Evolutionary conservation across 2,113 vertebrate genomes (phyloP).

Genomic region (Aspiorhynchus laticeps): DNA sequence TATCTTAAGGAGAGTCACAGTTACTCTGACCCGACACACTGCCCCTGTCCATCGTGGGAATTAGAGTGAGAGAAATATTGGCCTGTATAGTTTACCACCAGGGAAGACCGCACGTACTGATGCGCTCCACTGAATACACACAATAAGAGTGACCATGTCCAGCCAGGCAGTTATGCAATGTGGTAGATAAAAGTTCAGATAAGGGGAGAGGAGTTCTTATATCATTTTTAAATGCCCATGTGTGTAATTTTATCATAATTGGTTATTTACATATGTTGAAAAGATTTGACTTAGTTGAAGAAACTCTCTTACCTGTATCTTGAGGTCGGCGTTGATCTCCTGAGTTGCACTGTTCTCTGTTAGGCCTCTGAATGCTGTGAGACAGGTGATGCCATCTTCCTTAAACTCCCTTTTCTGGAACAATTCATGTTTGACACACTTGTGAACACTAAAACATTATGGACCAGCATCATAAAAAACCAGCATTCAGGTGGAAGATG

Average conservation of each 20-base stretch:
- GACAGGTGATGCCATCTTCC: constrained; percentile 66
- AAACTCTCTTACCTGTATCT: constrained; percentile 73
- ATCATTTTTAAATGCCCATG: constrained; percentile 18
- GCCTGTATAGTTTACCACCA: constrained; percentile 24
- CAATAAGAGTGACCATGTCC: constrained; percentile 21
- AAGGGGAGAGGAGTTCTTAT: constrained; percentile 44
- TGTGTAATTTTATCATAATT: background rate
- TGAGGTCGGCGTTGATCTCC: constrained; percentile 55
- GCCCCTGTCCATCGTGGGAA: constrained; percentile 30
- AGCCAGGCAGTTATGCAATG: constrained; percentile 63
- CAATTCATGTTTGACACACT: constrained; percentile 18
- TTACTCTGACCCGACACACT: background rate
- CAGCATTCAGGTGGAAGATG: background rate
- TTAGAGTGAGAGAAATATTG: constrained; percentile 31
- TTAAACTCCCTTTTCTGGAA: constrained; percentile 73
- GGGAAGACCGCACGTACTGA: constrained; percentile 21
- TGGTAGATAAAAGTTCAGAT: constrained; percentile 19
- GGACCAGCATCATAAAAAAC: background rate
- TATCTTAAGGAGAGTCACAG: background rate
- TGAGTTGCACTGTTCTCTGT: constrained; percentile 53
- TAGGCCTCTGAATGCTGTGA: constrained; percentile 60
- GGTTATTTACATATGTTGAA: background rate
- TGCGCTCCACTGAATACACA: constrained; percentile 34
- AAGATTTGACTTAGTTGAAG: background rate
- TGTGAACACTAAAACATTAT: background rate